Conservation (phyloP, 2,113 vertebrate species). For the Coryphaenoides rupestris region DNA sequence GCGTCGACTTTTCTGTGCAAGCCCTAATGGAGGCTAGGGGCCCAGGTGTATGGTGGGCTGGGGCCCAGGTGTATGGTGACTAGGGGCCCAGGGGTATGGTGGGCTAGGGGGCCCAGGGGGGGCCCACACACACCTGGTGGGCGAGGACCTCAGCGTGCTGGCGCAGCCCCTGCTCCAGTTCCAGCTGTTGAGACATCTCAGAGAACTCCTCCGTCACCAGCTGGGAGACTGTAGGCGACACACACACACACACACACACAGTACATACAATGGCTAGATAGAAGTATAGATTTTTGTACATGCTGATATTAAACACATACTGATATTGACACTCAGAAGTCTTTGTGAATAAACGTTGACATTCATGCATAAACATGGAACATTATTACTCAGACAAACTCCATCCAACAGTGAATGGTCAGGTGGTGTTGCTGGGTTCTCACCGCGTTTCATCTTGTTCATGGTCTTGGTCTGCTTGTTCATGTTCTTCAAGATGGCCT, state of each 20-base stretch:
- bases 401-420: not conserved
- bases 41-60: too few relatives aligned
- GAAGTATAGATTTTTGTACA: not conserved
- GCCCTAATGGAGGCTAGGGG: too few relatives aligned
- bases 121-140: conserved; percentile 64
- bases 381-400: too few relatives aligned
- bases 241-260: conserved; percentile 6
- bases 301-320: too few relatives aligned
- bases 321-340: too few relatives aligned
- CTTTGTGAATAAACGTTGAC: too few relatives aligned
- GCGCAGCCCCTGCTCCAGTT: conserved; percentile 75
- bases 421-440: conserved; percentile 4
- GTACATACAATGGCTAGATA: too few relatives aligned
- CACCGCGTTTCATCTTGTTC: conserved; percentile 75
- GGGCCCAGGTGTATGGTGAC: not conserved
- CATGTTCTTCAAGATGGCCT: conserved; percentile 56
- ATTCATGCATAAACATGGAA: not conserved
- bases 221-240: conserved; percentile 65
- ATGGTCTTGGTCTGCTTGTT: conserved; percentile 63
- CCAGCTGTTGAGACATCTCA: conserved; percentile 71
- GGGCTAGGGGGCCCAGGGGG: too few relatives aligned
- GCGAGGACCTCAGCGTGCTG: conserved; percentile 74
- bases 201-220: conserved; percentile 73
- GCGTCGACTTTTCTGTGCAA: too few relatives aligned
- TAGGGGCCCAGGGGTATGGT: not conserved